A percentile compares a stretch with the other conserved stretches of the same genome.
Conservation (phyloP, 2,888 invertebrate species). For the Rhamnusium bicolor region DNA sequence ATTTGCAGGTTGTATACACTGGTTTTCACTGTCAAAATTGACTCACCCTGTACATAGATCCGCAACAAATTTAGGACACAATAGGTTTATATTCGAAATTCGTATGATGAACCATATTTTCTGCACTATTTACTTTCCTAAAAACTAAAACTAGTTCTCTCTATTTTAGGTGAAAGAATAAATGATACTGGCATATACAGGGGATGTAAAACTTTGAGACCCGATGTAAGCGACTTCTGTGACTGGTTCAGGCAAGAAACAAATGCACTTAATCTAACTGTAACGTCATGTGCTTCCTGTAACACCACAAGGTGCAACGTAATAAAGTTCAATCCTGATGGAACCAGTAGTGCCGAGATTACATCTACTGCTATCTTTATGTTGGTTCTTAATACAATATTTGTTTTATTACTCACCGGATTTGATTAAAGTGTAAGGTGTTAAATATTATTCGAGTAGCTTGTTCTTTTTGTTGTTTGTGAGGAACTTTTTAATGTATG, state of each 20-base stretch:
- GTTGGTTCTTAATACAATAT: background rate
- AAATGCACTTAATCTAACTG: slow-evolving; percentile 9
- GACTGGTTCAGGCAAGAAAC: slow-evolving; percentile 38
- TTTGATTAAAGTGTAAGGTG: background rate
- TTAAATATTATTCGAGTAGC: background rate
- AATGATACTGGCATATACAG: slow-evolving; percentile 37
- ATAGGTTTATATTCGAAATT: too few relatives aligned
- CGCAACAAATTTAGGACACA: too few relatives aligned
- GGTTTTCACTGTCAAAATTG: too few relatives aligned
- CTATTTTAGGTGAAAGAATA: background rate
- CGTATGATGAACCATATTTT: too few relatives aligned
- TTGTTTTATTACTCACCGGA: background rate
- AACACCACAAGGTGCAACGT: slow-evolving; percentile 41
- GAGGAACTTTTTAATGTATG: background rate
- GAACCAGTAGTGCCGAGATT: slow-evolving; percentile 20
- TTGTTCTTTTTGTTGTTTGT: background rate
- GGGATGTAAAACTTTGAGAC: slow-evolving; percentile 30
- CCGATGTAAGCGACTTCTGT: slow-evolving; percentile 36
- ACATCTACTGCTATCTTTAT: background rate
- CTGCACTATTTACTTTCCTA: too few relatives aligned
- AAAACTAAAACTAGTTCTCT: too few relatives aligned
- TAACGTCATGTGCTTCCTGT: slow-evolving; percentile 36
- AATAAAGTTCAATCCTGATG: slow-evolving; percentile 28
- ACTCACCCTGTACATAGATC: too few relatives aligned
- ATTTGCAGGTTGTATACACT: too few relatives aligned